Evolutionary conservation across 2,888 invertebrate species (phyloP).

Genomic region (Empis stercorea): DNA sequence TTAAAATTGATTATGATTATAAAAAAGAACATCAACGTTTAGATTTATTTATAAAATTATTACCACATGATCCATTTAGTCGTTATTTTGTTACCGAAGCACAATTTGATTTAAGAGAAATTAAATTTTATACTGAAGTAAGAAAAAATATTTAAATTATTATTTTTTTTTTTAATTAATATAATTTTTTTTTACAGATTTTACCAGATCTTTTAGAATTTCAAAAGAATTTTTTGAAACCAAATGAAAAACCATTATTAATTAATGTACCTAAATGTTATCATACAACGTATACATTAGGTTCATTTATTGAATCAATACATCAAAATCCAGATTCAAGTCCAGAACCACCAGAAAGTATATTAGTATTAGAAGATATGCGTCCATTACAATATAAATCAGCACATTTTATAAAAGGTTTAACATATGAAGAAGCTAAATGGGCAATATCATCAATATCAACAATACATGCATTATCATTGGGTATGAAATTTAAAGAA

Average conservation of each 20-base stretch:
- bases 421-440: conserved; percentile 42
- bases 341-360: conserved; percentile 46
- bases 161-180: neutral
- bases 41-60: conserved; percentile 57
- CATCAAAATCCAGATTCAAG: conserved; percentile 23
- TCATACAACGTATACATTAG: conserved; percentile 48
- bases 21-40: conserved; percentile 26
- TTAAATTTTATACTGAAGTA: conserved; percentile 69
- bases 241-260: conserved; percentile 37
- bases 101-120: conserved; percentile 69
- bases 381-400: conserved; percentile 35
- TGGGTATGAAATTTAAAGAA: conserved; percentile 47
- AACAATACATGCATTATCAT: conserved; percentile 57
- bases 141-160: conserved; percentile 6
- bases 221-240: conserved; percentile 35
- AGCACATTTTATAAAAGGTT: conserved; percentile 20
- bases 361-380: conserved; percentile 63
- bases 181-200: conserved; percentile 39
- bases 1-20: conserved; percentile 51
- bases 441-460: conserved; percentile 61
- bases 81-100: conserved; percentile 69
- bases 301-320: conserved; percentile 15
- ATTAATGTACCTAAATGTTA: conserved; percentile 58
- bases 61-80: conserved; percentile 67
- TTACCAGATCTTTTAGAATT: conserved; percentile 57